Conservation (phyloP, 2,888 invertebrate genomes). For the Caenorhabditis angaria region DNA sequence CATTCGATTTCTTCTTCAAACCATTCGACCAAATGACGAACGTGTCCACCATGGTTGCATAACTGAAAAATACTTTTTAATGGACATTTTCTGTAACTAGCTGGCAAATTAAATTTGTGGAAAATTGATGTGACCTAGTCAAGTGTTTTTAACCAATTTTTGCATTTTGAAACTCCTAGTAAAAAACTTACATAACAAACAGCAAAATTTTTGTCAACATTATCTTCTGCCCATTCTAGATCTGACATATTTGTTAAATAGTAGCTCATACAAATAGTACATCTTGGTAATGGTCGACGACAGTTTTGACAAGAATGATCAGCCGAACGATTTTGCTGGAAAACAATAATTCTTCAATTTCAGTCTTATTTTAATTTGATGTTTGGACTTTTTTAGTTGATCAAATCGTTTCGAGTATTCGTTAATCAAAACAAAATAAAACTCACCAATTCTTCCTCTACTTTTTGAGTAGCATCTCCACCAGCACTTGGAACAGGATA, state of each 20-base stretch:
- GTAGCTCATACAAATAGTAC: slow-evolving; percentile 25
- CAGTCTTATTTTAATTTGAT: no score
- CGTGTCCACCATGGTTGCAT: slow-evolving; percentile 41
- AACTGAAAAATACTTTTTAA: slow-evolving; percentile 8
- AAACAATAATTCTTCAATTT: neutral
- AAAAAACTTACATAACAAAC: slow-evolving; percentile 15
- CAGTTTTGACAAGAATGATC: slow-evolving; percentile 29
- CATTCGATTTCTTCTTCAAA: slow-evolving; percentile 22
- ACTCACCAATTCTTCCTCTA: slow-evolving; percentile 6
- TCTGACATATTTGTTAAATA: neutral
- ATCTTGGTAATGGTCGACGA: slow-evolving; percentile 23
- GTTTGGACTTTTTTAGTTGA: no score
- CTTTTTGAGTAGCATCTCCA: neutral
- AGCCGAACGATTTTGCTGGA: slow-evolving; percentile 10
- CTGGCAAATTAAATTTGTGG: neutral
- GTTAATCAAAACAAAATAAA: neutral
- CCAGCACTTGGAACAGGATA: neutral
- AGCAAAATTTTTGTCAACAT: slow-evolving; percentile 20
- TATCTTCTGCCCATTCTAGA: slow-evolving; percentile 19
- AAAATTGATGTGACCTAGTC: no score
- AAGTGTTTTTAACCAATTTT: no score
- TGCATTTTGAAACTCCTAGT: no score
- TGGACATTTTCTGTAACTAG: neutral
- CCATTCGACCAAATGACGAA: slow-evolving; percentile 29
- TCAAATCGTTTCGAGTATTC: no score